Conservation (phyloP, 2,797 vertebrate genomes). For the Sebastes iracundus region DNA sequence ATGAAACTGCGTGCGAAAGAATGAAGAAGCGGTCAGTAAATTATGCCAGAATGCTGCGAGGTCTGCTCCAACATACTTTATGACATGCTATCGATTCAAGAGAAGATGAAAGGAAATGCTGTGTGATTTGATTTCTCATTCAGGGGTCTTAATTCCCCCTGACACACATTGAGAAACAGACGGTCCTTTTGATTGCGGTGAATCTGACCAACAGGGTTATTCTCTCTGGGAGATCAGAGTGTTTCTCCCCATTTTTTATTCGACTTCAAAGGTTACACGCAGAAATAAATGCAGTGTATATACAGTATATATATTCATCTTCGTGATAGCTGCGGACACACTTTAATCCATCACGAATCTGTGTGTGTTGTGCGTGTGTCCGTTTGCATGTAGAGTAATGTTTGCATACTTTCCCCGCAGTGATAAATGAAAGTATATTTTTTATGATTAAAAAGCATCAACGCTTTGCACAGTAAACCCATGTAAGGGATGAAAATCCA, state of each 20-base stretch:
- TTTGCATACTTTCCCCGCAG: constrained; percentile 21
- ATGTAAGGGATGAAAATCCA: constrained; percentile 44
- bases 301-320: constrained; percentile 47
- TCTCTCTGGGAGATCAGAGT: constrained; percentile 69
- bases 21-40: constrained; percentile 17
- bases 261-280: constrained; percentile 73
- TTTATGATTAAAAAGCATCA: background rate
- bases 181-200: constrained; percentile 67
- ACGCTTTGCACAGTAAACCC: constrained; percentile 11
- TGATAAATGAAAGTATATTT: constrained; percentile 36
- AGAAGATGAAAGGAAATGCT: constrained; percentile 76
- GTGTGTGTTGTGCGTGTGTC: constrained; percentile 12
- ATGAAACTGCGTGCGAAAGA: constrained; percentile 30
- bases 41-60: constrained; percentile 38
- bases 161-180: constrained; percentile 66
- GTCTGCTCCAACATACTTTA: constrained; percentile 57
- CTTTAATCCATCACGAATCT: constrained; percentile 49
- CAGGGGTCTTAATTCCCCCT: constrained; percentile 65
- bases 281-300: constrained; percentile 57
- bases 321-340: constrained; percentile 35
- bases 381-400: constrained; percentile 5
- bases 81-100: constrained; percentile 71
- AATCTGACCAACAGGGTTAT: constrained; percentile 73
- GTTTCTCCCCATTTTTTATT: constrained; percentile 66
- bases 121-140: constrained; percentile 75